Evolutionary conservation across 2,113 vertebrate species (phyloP).

Genomic region (Mola mola): DNA sequence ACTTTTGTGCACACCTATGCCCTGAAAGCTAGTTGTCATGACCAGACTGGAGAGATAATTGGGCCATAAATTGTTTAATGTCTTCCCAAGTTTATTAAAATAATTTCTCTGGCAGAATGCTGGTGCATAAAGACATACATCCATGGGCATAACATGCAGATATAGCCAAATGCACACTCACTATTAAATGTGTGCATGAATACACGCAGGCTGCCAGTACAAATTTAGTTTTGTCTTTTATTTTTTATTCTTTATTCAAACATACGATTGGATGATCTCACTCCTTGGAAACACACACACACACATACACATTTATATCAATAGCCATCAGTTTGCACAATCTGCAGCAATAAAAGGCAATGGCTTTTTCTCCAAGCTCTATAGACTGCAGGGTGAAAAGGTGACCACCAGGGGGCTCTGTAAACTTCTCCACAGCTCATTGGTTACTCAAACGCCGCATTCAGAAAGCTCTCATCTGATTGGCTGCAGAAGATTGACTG

Average conservation of each 20-base stretch:
- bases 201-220: too few relatives aligned
- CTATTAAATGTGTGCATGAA: too few relatives aligned
- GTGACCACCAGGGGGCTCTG: slow-evolving; percentile 46
- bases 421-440: slow-evolving; percentile 41
- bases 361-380: slow-evolving; percentile 19
- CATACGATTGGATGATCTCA: slow-evolving; percentile 1
- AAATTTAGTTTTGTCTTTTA: too few relatives aligned
- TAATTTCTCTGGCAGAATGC: too few relatives aligned
- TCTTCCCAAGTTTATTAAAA: too few relatives aligned
- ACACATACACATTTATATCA: not conserved
- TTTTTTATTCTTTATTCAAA: not conserved
- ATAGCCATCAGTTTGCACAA: slow-evolving; percentile 19
- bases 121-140: too few relatives aligned
- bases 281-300: not conserved
- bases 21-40: not conserved
- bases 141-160: too few relatives aligned
- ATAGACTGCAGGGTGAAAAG: slow-evolving; percentile 29
- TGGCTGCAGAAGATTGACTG: slow-evolving; percentile 53
- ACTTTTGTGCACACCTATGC: not conserved
- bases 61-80: too few relatives aligned
- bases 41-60: not conserved
- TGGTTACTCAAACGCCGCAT: slow-evolving; percentile 70
- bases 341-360: slow-evolving; percentile 26
- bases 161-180: too few relatives aligned
- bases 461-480: slow-evolving; percentile 43